Conservation (phyloP, 2,113 vertebrate genomes). For the Xyliphius kryptos region DNA sequence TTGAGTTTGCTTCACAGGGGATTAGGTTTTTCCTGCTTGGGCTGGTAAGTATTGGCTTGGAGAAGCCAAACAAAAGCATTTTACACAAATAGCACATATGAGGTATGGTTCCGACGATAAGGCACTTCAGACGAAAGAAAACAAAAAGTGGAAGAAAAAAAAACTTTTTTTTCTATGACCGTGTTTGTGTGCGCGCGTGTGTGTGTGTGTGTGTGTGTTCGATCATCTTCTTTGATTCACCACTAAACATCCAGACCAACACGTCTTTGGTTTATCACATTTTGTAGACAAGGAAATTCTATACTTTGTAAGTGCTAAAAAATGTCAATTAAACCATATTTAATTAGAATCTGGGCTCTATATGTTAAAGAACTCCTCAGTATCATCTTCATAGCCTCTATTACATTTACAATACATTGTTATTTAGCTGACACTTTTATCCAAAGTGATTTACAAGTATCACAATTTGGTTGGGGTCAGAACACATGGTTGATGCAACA, state of each 20-base stretch:
- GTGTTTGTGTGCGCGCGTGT: slow-evolving; percentile 1
- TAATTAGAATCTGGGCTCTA: slow-evolving; percentile 20
- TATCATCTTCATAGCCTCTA: neutral
- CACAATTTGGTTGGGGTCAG: no score
- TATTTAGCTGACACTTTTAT: no score
- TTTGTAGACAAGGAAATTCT: slow-evolving; percentile 30
- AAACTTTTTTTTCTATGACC: slow-evolving; percentile 9
- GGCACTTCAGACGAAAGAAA: neutral
- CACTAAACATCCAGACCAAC: slow-evolving; percentile 27
- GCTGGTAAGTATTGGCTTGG: no score
- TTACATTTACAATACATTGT: no score
- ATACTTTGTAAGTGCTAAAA: slow-evolving; percentile 23
- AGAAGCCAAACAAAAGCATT: no score
- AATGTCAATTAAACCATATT: slow-evolving; percentile 30
- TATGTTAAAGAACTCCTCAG: neutral
- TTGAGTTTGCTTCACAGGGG: no score
- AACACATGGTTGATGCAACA: no score
- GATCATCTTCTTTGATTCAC: slow-evolving; percentile 1
- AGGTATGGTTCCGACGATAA: no score
- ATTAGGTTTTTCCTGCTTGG: no score
- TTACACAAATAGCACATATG: no score
- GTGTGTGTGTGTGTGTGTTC: slow-evolving; percentile 3
- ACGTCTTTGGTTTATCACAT: slow-evolving; percentile 7
- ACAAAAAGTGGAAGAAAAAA: slow-evolving; percentile 4
- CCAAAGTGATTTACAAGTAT: no score